Evolutionary conservation across 1,140 invertebrate genomes (phyloP).

Genomic region (Cepaea nemoralis): DNA sequence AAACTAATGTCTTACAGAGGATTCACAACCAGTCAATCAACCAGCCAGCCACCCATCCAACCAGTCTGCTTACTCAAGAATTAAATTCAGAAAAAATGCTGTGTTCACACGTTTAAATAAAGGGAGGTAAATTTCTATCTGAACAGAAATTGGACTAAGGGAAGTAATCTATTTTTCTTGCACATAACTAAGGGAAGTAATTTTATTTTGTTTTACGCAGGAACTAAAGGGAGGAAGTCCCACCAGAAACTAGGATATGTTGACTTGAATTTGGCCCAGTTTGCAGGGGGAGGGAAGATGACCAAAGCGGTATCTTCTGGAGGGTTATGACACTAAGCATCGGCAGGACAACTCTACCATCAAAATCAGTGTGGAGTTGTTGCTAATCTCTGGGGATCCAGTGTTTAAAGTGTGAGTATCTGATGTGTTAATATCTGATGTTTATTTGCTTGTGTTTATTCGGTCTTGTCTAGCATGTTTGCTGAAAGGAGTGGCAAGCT

Average conservation of each 20-base stretch:
- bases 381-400: slow-evolving; percentile 93
- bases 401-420: slow-evolving; percentile 94
- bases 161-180: no score
- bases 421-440: slow-evolving; percentile 44
- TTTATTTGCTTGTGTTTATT: neutral
- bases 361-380: slow-evolving; percentile 89
- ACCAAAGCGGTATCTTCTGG: slow-evolving; percentile 87
- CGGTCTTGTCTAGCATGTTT: no score
- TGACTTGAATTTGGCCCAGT: slow-evolving; percentile 95
- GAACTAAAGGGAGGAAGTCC: slow-evolving; percentile 88
- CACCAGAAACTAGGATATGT: slow-evolving; percentile 97
- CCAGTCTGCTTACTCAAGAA: no score
- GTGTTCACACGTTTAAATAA: no score
- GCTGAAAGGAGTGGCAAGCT: no score
- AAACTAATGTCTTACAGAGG: no score
- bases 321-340: slow-evolving; percentile 90
- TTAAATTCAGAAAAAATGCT: no score
- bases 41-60: no score
- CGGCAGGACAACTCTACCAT: slow-evolving; percentile 97
- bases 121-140: no score
- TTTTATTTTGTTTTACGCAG: slow-evolving; percentile 68
- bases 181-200: no score
- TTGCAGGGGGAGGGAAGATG: slow-evolving; percentile 91
- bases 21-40: no score
- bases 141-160: no score